Evolutionary conservation across 2,888 invertebrate species (phyloP).

Genomic region (Plusia festucae): DNA sequence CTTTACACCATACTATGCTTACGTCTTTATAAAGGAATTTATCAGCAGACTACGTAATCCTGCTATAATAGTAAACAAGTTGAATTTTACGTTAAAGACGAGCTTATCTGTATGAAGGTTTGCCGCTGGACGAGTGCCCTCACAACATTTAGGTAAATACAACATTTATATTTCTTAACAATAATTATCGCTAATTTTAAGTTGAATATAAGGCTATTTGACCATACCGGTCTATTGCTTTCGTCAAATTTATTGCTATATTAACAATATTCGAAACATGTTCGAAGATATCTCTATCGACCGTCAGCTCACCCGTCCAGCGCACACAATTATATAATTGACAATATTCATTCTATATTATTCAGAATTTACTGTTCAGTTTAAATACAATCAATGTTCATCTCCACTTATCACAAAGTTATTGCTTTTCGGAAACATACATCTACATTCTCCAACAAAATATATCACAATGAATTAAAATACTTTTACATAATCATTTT

Average conservation of each 20-base stretch:
- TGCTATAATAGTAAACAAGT: slow-evolving; percentile 64
- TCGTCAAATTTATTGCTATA: slow-evolving; percentile 49
- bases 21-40: slow-evolving; percentile 63
- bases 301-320: slow-evolving; percentile 64
- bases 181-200: slow-evolving; percentile 47
- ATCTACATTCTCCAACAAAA: slow-evolving; percentile 80
- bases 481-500: slow-evolving; percentile 72
- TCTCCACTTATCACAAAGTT: slow-evolving; percentile 85
- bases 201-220: slow-evolving; percentile 55
- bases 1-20: slow-evolving; percentile 65
- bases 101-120: slow-evolving; percentile 54
- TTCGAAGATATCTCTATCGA: slow-evolving; percentile 42
- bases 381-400: slow-evolving; percentile 72
- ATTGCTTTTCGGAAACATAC: slow-evolving; percentile 87
- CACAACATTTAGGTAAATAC: slow-evolving; percentile 42
- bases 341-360: slow-evolving; percentile 80
- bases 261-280: slow-evolving; percentile 43
- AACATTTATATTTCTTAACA: slow-evolving; percentile 42
- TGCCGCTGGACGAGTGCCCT: slow-evolving; percentile 36
- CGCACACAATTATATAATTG: slow-evolving; percentile 77
- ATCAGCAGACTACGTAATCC: slow-evolving; percentile 60
- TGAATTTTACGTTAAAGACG: slow-evolving; percentile 58
- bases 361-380: slow-evolving; percentile 67
- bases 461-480: slow-evolving; percentile 86
- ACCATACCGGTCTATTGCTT: slow-evolving; percentile 60